Percentiles rank a stretch among this genome's conserved stretches.
Conservation (phyloP, 2,113 vertebrate genomes). For the Ciconia maguari region DNA sequence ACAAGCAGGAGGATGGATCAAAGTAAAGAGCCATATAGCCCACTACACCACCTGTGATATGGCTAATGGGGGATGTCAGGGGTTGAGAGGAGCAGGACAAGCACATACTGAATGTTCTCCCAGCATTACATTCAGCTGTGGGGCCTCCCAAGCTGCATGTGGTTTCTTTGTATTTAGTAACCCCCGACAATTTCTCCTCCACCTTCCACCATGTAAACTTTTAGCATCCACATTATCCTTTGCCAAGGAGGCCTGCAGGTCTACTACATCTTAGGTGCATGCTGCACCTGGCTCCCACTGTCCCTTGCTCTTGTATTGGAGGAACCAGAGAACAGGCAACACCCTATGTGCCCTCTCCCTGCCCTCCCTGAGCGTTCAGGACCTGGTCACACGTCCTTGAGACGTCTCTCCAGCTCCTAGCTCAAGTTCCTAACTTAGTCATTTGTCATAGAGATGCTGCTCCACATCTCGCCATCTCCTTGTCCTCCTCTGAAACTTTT, state of each 20-base stretch:
- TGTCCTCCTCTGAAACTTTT: neutral
- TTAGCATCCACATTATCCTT: neutral
- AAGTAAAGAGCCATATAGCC: neutral
- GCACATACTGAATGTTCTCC: neutral
- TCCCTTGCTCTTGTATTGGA: neutral
- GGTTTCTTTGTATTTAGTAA: neutral
- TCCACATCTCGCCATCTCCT: fast-evolving
- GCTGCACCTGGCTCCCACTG: neutral
- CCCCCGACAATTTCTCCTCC: neutral
- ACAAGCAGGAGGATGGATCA: neutral
- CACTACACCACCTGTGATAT: neutral
- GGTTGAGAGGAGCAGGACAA: neutral
- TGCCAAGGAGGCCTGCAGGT: neutral
- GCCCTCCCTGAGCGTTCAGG: neutral
- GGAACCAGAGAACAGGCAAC: neutral
- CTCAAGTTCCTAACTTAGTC: neutral
- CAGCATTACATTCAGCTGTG: neutral
- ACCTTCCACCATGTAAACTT: neutral
- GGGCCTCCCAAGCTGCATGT: neutral
- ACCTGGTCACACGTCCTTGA: neutral
- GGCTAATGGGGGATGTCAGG: neutral
- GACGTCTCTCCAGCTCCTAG: neutral
- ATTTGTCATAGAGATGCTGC: fast-evolving
- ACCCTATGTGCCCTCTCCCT: neutral
- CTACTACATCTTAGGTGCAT: neutral